These are phyloP conservation scores for Eustalomyia histrio DNA, from an alignment of 2,888 invertebrate genomes.

Conservation along the genomic window DNA sequence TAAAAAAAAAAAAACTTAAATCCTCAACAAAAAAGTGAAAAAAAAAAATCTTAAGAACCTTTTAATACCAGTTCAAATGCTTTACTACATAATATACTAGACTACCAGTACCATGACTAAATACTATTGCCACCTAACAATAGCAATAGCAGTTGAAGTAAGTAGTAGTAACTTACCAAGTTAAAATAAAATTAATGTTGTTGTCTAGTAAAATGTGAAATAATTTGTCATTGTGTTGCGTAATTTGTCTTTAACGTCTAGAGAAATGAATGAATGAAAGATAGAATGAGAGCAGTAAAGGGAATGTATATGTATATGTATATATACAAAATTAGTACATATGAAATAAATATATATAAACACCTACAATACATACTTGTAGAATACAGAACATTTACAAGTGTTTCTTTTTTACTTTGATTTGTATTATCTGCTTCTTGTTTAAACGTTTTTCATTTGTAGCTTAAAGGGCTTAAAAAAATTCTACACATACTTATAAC, in stretches of 20 bases:
- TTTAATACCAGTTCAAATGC: slow-evolving; percentile 19
- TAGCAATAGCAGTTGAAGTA: neutral
- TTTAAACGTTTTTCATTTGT: slow-evolving; percentile 38
- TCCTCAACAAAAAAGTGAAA: slow-evolving; percentile 22
- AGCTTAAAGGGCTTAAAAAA: slow-evolving; percentile 40
- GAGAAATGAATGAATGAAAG: neutral
- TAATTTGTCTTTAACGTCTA: slow-evolving; percentile 67
- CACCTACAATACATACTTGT: slow-evolving; percentile 1
- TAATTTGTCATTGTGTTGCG: slow-evolving; percentile 68
- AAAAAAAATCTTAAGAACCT: slow-evolving; percentile 19
- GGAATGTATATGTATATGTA: no score
- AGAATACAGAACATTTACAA: neutral
- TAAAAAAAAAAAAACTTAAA: slow-evolving; percentile 17
- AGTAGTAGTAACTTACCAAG: slow-evolving; percentile 35
- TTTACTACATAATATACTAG: neutral
- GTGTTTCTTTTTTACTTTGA: slow-evolving; percentile 29
- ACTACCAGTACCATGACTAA: no score
- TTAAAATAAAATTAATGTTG: slow-evolving; percentile 65
- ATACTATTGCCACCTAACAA: neutral
- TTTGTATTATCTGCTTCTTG: slow-evolving; percentile 33
- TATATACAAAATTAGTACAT: no score
- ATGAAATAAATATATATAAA: no score
- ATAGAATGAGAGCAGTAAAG: neutral
- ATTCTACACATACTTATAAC: no score
- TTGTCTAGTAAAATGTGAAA: slow-evolving; percentile 65